A percentile compares a stretch with the other conserved stretches of the same genome.
These are phyloP conservation scores for Schizotus pectinicornis DNA, from an alignment of 2,888 invertebrate species.

Conservation along the genomic window DNA sequence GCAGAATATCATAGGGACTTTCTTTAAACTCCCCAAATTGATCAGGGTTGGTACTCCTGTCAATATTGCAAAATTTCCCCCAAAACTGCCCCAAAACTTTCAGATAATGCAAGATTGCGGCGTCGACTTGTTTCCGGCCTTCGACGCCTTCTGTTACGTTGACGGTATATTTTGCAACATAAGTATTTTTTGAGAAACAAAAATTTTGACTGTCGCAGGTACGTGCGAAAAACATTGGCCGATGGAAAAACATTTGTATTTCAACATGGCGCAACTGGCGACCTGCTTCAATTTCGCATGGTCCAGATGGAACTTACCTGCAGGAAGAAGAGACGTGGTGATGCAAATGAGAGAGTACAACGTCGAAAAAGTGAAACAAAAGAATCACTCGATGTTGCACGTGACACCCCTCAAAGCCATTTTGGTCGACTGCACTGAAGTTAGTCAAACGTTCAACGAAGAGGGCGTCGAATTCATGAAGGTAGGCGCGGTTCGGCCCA, in stretches of 20 bases:
- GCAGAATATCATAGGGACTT: slow-evolving; percentile 65
- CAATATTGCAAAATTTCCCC: no score
- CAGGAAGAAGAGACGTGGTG: slow-evolving; percentile 67
- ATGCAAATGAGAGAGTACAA: slow-evolving; percentile 70
- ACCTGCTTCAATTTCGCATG: slow-evolving; percentile 80
- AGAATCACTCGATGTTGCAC: slow-evolving; percentile 54
- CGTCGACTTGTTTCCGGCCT: slow-evolving; percentile 82
- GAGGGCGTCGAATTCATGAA: slow-evolving; percentile 54
- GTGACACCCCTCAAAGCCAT: slow-evolving; percentile 74
- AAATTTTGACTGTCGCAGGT: slow-evolving; percentile 45
- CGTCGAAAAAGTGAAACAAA: slow-evolving; percentile 57
- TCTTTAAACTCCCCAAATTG: slow-evolving; percentile 66
- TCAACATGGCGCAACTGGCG: slow-evolving; percentile 77
- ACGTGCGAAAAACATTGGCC: slow-evolving; percentile 74
- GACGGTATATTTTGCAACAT: slow-evolving; percentile 58
- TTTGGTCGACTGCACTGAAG: slow-evolving; percentile 77
- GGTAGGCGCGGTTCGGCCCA: slow-evolving; percentile 54
- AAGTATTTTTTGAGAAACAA: background rate
- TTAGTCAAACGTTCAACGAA: slow-evolving; percentile 71
- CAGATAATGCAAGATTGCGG: slow-evolving; percentile 64
- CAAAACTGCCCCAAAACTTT: background rate
- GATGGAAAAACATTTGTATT: slow-evolving; percentile 76
- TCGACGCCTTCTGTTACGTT: slow-evolving; percentile 76
- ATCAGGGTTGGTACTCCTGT: slow-evolving; percentile 28
- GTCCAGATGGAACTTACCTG: slow-evolving; percentile 70